Percentiles rank a stretch among this genome's conserved stretches.
Evolutionary conservation across 2,113 vertebrate species (phyloP).

Genomic region (Perca flavescens): DNA sequence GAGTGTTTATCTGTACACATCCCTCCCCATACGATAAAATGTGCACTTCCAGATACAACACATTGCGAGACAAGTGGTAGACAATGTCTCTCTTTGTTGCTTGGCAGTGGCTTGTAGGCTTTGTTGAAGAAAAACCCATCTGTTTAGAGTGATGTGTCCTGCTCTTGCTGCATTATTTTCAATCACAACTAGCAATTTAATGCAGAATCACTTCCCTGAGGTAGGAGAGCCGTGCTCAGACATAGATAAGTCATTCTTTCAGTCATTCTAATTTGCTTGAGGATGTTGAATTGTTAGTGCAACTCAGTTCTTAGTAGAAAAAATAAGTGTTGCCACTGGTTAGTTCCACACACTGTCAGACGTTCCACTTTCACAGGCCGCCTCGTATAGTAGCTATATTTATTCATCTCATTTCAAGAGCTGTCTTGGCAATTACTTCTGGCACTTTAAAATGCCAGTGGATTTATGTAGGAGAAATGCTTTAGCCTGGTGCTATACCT

Average conservation of each 20-base stretch:
- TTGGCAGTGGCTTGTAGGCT: slow-evolving; percentile 33
- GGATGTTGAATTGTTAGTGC: slow-evolving; percentile 61
- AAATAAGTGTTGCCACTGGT: slow-evolving; percentile 30
- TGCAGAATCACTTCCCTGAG: slow-evolving; percentile 68
- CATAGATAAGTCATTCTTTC: slow-evolving; percentile 68
- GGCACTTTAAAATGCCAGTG: slow-evolving; percentile 52
- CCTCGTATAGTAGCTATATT: slow-evolving; percentile 53
- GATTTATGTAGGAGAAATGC: slow-evolving; percentile 53
- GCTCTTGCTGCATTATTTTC: slow-evolving; percentile 71
- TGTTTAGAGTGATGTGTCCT: slow-evolving; percentile 48
- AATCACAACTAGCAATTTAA: slow-evolving; percentile 71
- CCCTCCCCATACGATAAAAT: slow-evolving; percentile 13
- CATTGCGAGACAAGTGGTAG: slow-evolving; percentile 41
- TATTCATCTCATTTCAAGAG: slow-evolving; percentile 66
- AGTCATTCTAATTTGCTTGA: slow-evolving; percentile 58
- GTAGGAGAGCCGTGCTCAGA: slow-evolving; percentile 52
- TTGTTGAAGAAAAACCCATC: slow-evolving; percentile 58
- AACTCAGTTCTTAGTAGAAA: slow-evolving; percentile 20
- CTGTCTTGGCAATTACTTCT: slow-evolving; percentile 63
- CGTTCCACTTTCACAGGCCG: slow-evolving; percentile 37
- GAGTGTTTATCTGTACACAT: slow-evolving; percentile 56
- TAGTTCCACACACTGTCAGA: slow-evolving; percentile 55
- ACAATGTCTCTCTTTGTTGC: slow-evolving; percentile 34
- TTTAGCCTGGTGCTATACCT: slow-evolving; percentile 48
- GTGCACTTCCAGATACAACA: slow-evolving; percentile 38